A percentile compares a stretch with the other conserved stretches of the same genome.
These are phyloP conservation scores for Lepilemur ruficaudatus DNA, from an alignment of 2,797 vertebrate species.

Conservation along the genomic window DNA sequence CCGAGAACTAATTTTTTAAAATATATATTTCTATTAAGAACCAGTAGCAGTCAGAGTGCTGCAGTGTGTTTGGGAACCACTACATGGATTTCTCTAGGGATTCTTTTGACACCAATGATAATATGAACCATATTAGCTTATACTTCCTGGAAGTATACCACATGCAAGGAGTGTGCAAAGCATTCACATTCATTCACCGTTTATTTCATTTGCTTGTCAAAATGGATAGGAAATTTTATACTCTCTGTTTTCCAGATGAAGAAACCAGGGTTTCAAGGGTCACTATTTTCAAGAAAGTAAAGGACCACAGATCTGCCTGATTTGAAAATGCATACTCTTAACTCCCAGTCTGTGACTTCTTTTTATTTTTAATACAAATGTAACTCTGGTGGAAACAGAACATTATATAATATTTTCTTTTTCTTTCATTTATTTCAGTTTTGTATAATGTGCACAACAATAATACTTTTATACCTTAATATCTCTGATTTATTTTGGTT, in stretches of 20 bases:
- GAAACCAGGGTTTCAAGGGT: not conserved
- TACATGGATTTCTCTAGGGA: not conserved
- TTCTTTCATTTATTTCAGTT: not conserved
- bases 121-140: not conserved
- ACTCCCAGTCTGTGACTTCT: not conserved
- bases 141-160: not conserved
- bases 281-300: not conserved
- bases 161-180: not conserved
- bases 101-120: not conserved
- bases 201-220: not conserved
- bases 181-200: not conserved
- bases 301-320: not conserved
- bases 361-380: not conserved
- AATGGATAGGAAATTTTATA: not conserved
- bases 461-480: not conserved
- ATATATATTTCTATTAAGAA: not conserved
- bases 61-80: not conserved
- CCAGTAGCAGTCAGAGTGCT: not conserved
- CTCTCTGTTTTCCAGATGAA: not conserved
- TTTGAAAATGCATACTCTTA: not conserved
- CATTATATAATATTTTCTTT: not conserved
- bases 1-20: not conserved
- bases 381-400: not conserved
- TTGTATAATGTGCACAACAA: not conserved
- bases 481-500: not conserved